phyloP scores from a whole-genome alignment of 2,888 invertebrate genomes.

The Synanthedon vespiformis region DNA sequence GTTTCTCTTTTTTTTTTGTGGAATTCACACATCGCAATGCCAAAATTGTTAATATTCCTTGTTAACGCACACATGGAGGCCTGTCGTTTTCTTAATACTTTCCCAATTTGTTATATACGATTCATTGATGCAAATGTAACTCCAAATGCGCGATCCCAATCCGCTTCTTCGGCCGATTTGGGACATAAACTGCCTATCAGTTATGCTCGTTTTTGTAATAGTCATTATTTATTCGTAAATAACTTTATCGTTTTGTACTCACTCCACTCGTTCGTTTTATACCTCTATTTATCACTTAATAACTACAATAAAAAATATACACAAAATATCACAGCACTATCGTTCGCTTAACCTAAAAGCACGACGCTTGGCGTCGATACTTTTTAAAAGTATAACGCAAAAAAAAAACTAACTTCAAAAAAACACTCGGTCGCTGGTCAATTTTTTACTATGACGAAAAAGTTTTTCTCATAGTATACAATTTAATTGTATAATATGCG shows the following conservation, averaged over 20 bases:
- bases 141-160: no score
- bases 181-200: not conserved
- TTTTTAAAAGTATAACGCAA: conserved; percentile 39
- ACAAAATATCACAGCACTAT: conserved; percentile 71
- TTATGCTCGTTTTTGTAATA: no score
- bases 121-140: no score
- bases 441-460: no score
- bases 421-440: conserved; percentile 30
- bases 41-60: not conserved
- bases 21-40: not conserved
- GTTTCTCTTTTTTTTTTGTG: not conserved
- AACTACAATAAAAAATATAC: conserved; percentile 37
- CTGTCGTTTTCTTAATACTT: not conserved
- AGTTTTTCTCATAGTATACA: no score
- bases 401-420: conserved; percentile 46
- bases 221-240: conserved; percentile 26
- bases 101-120: no score
- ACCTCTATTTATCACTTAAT: conserved; percentile 42
- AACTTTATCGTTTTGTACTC: conserved; percentile 52
- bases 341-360: conserved; percentile 66
- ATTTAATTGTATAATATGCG: no score
- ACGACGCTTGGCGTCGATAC: conserved; percentile 51
- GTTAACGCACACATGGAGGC: not conserved
- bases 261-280: conserved; percentile 38
- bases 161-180: not conserved